These are phyloP conservation scores for Aplodontia rufa DNA, from an alignment of 2,113 vertebrate species.

Conservation along the genomic window DNA sequence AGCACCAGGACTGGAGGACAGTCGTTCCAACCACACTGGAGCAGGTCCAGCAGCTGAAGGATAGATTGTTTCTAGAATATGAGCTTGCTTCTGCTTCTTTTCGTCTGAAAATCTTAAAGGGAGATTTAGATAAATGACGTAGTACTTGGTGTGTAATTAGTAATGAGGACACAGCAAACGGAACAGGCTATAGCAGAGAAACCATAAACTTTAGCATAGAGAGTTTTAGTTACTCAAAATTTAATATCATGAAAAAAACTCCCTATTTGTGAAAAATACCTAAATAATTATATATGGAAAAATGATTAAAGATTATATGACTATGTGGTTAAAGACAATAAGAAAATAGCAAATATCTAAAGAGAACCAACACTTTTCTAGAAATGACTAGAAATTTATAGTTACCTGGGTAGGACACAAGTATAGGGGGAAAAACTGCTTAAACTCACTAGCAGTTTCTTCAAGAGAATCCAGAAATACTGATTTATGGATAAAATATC, in stretches of 20 bases:
- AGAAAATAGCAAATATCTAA: not conserved
- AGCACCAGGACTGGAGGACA: accelerated
- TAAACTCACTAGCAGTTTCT: not conserved
- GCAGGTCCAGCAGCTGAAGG: not conserved
- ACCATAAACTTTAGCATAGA: not conserved
- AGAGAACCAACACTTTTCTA: not conserved
- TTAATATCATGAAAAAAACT: not conserved
- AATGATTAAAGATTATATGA: not conserved
- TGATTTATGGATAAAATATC: not conserved
- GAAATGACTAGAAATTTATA: not conserved
- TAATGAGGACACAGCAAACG: not conserved
- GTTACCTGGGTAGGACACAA: not conserved
- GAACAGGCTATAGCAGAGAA: not conserved
- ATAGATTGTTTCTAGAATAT: not conserved
- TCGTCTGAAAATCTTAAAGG: not conserved
- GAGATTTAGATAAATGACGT: not conserved
- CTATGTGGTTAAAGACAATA: not conserved
- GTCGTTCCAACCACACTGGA: not conserved
- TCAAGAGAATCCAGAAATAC: not conserved
- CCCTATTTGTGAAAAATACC: not conserved
- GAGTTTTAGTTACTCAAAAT: not conserved
- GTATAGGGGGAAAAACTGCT: not conserved
- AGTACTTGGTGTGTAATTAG: not conserved
- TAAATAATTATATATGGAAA: not conserved
- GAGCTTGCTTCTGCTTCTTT: not conserved